Evolutionary conservation across 1,140 invertebrate genomes (phyloP).

Genomic region (Coenobita brevimanus): DNA sequence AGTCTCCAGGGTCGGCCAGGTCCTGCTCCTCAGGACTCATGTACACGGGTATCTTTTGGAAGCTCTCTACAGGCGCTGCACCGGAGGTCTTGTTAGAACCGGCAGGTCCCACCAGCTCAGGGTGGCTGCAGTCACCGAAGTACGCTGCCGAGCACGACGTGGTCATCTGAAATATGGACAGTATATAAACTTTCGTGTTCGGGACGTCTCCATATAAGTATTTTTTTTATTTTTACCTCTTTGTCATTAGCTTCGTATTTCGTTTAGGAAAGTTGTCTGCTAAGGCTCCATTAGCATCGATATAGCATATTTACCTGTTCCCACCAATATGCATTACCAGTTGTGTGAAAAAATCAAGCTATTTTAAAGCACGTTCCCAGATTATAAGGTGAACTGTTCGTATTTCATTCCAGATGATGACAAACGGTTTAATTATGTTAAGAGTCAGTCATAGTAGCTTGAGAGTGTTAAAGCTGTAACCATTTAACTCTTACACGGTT

Average conservation of each 20-base stretch:
- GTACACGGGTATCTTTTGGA: conserved; percentile 30
- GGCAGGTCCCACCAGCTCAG: conserved; percentile 26
- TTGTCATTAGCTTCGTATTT: not conserved
- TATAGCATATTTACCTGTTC: too few species aligned
- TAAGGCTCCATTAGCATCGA: too few species aligned
- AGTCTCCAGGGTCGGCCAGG: conserved; percentile 23
- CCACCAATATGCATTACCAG: too few species aligned
- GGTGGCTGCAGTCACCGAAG: conserved; percentile 52
- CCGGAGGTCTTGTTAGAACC: conserved; percentile 9
- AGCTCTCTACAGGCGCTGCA: conserved; percentile 18
- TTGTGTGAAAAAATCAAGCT: too few species aligned
- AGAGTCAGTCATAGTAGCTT: too few species aligned
- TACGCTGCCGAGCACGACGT: conserved; percentile 41
- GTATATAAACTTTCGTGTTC: not conserved
- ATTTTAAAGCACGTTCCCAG: too few species aligned
- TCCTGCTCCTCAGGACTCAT: conserved; percentile 1
- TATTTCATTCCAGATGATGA: too few species aligned
- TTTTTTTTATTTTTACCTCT: not conserved
- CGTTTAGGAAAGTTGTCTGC: too few species aligned
- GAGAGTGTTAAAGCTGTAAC: too few species aligned
- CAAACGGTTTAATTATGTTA: too few species aligned
- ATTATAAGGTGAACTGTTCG: too few species aligned
- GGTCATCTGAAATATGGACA: conserved; percentile 41
- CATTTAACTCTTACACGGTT: too few species aligned
- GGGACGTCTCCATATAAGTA: not conserved